phyloP scores from a whole-genome alignment of 2,888 invertebrate species.

The Clistopyga incitator region DNA sequence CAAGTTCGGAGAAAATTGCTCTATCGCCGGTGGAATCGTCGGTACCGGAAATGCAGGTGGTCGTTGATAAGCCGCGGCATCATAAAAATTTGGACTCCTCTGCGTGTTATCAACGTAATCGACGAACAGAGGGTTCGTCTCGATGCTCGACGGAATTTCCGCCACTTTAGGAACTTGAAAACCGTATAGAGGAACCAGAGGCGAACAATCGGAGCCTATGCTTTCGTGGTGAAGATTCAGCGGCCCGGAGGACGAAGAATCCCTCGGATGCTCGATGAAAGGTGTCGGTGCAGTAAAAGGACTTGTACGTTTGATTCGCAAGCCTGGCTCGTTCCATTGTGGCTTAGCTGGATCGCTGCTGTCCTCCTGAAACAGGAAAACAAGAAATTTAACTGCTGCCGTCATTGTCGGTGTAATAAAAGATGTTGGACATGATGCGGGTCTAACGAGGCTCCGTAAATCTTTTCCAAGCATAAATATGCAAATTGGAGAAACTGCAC shows the following conservation, averaged over 20 bases:
- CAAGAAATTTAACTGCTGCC: not conserved
- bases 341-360: constrained; percentile 7
- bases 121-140: constrained; percentile 6
- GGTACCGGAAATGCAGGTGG: constrained; percentile 10
- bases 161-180: constrained; percentile 63
- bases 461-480: not conserved
- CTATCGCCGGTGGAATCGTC: constrained; percentile 1
- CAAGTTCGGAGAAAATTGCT: constrained; percentile 15
- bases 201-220: constrained; percentile 11
- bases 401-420: constrained; percentile 9
- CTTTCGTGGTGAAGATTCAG: constrained; percentile 31
- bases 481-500: constrained; percentile 15
- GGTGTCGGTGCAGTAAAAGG: constrained; percentile 15
- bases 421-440: not conserved
- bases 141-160: constrained; percentile 32
- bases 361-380: constrained; percentile 51
- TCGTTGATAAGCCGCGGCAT: constrained; percentile 16
- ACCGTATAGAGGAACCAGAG: constrained; percentile 38
- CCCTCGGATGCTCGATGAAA: constrained; percentile 18
- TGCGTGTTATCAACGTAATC: not conserved
- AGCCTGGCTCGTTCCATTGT: constrained; percentile 38
- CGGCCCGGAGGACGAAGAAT: constrained; percentile 10
- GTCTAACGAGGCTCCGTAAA: constrained; percentile 3
- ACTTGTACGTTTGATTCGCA: constrained; percentile 18
- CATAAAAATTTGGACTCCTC: constrained; percentile 30